phyloP scores from a whole-genome alignment of 53 echinoderm and acorn worm species.

The Henricia sp. region DNA sequence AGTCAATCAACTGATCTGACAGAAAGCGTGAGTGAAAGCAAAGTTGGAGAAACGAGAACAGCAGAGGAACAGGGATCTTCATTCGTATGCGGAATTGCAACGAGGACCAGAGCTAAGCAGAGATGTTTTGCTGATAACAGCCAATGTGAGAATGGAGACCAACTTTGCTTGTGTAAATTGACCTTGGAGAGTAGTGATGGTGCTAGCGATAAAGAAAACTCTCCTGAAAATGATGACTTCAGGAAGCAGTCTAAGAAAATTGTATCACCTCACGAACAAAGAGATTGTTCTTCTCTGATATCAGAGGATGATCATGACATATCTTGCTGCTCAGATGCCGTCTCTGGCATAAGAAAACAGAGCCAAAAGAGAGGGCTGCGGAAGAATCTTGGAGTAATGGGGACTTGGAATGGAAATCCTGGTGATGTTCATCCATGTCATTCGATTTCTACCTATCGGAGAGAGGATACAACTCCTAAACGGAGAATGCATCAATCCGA shows the following conservation, averaged over 20 bases:
- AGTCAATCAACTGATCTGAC: not conserved
- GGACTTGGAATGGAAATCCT: not conserved
- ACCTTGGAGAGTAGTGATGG: not conserved
- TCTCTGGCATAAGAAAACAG: not conserved
- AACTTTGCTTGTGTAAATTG: not conserved
- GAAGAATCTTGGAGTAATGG: not conserved
- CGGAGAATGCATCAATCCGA: too few relatives aligned
- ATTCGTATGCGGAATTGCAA: constrained; percentile 8
- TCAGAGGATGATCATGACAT: too few relatives aligned
- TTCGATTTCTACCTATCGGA: too few relatives aligned
- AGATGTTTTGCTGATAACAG: not conserved
- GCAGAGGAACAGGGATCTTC: not conserved
- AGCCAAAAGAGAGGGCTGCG: not conserved
- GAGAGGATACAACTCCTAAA: too few relatives aligned
- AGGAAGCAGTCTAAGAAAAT: not conserved
- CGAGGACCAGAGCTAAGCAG: constrained; percentile 16
- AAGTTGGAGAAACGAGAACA: not conserved
- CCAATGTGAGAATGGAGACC: not conserved
- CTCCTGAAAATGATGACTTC: not conserved
- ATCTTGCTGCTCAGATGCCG: too few relatives aligned
- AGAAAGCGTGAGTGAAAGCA: not conserved
- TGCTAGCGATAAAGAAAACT: not conserved
- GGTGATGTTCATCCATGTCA: too few relatives aligned
- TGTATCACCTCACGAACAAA: not conserved
- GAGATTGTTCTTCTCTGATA: too few relatives aligned